Base-by-base conservation (phyloP, 2,888 invertebrate genomes). In the Rhingia rostrata region DNA sequence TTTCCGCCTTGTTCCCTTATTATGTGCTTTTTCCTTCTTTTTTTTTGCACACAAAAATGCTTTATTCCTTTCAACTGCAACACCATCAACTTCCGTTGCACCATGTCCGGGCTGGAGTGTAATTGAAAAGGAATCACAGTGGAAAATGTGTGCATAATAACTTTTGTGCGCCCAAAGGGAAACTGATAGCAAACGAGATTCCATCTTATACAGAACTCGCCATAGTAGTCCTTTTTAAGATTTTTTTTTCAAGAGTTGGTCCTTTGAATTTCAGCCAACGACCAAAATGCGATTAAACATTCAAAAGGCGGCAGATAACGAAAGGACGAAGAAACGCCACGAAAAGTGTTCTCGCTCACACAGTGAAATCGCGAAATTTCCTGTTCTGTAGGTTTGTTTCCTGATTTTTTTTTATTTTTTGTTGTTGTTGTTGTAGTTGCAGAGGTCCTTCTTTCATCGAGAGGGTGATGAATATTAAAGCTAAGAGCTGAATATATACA, bases 121-220 rank as follows among this genome's bases (percentile, higher is more conserved):
- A 83, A 83, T 83, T 83, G 83, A 83, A 83, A 79, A 83, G 56
- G 67, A 78, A 83, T 83, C 83, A 74, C 79, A 69, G 82, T 67
- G 82, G 43, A 66, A 77, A 75, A 63, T 77, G 66, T 82, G 70
- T 67, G 72, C 73, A 83, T 74, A 83, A 78, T 83, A 78, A 73
- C 73, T 67, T 63, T 47, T 73, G 72, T 54, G 49, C 61, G 33
- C 63, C 66, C 61, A 67, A 63, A 72, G 49, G 61, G 56, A 78
- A 67, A 63, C 74, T 66, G 75, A 75, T 70, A 67, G 63, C 56
- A 58, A 72, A 43, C 51, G 67, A 67, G 78, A 82, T 82, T 64
- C 53, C 58, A 79, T 83, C 83, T 79, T 79, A 10, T 49, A 60
- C 41, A 51, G 45, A 67, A 73, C 67, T 78, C 72, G 58, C 43